Percentiles rank a stretch among this genome's conserved stretches.
Conservation (phyloP, 64 coral and sea anemone genomes). For the Montipora efflorescens region DNA sequence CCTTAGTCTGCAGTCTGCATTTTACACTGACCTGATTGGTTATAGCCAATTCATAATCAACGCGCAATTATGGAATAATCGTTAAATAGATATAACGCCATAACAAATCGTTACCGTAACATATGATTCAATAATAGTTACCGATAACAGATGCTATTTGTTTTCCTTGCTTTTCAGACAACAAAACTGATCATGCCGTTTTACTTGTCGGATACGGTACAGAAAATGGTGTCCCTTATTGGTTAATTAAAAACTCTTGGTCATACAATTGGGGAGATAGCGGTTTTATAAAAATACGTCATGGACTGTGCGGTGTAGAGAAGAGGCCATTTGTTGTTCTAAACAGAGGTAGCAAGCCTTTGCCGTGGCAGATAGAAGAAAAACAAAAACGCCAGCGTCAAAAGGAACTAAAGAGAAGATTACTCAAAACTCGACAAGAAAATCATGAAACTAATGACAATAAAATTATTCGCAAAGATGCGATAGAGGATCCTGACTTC, state of each 20-base stretch:
- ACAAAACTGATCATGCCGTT: slow-evolving; percentile 88
- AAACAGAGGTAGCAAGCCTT: slow-evolving; percentile 62
- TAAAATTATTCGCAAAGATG: slow-evolving; percentile 41
- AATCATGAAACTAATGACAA: neutral
- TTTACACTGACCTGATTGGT: too few relatives aligned
- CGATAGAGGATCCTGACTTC: slow-evolving; percentile 52
- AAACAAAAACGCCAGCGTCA: slow-evolving; percentile 30
- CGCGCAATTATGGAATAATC: too few relatives aligned
- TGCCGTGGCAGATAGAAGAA: slow-evolving; percentile 80
- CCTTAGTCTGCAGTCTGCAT: too few relatives aligned
- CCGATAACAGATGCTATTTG: neutral
- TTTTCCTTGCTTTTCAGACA: slow-evolving; percentile 32
- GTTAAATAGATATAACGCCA: too few relatives aligned
- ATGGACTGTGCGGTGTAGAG: slow-evolving; percentile 86
- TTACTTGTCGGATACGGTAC: slow-evolving; percentile 82
- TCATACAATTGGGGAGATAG: slow-evolving; percentile 88
- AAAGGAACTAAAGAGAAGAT: slow-evolving; percentile 22
- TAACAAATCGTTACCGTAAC: too few relatives aligned
- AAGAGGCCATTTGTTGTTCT: slow-evolving; percentile 88
- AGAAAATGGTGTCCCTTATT: slow-evolving; percentile 83
- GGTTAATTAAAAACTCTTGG: slow-evolving; percentile 98
- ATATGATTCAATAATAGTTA: neutral
- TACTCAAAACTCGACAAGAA: neutral
- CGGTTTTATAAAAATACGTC: slow-evolving; percentile 91
- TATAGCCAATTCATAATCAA: too few relatives aligned